Conservation (phyloP, 2,797 vertebrate species). For the Babyrousa celebensis region DNA sequence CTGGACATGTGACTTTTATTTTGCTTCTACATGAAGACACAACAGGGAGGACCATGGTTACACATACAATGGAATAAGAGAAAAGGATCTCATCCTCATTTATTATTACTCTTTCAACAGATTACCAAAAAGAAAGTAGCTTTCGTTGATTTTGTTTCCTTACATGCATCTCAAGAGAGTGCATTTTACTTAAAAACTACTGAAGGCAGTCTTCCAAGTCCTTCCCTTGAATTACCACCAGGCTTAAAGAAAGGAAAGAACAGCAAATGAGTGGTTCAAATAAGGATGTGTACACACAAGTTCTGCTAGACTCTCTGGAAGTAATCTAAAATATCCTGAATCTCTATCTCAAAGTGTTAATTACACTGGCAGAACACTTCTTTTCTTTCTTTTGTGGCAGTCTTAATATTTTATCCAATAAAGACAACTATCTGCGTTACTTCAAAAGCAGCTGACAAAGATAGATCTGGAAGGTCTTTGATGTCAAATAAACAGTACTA, state of each 20-base stretch:
- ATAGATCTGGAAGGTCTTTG: constrained; percentile 2
- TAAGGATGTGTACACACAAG: neutral
- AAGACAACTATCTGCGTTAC: neutral
- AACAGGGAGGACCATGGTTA: neutral
- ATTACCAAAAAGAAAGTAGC: neutral
- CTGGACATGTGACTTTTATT: neutral
- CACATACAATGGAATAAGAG: too few relatives aligned
- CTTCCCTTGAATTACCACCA: neutral
- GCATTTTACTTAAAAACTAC: neutral
- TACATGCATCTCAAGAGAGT: neutral
- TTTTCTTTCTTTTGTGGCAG: neutral
- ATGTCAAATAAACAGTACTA: neutral
- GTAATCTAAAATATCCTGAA: neutral
- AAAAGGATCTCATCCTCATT: too few relatives aligned
- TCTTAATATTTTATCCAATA: constrained; percentile 56
- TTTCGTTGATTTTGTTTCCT: neutral
- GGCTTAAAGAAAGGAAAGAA: neutral
- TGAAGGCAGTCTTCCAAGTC: neutral
- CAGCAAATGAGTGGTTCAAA: neutral
- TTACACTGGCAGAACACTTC: neutral
- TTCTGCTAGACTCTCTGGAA: neutral
- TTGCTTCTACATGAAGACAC: neutral
- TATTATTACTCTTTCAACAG: neutral
- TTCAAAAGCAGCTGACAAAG: constrained; percentile 27
- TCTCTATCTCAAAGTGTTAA: neutral